Conservation (phyloP, 53 echinoderm and acorn worm species). For the Holothuria scabra region DNA sequence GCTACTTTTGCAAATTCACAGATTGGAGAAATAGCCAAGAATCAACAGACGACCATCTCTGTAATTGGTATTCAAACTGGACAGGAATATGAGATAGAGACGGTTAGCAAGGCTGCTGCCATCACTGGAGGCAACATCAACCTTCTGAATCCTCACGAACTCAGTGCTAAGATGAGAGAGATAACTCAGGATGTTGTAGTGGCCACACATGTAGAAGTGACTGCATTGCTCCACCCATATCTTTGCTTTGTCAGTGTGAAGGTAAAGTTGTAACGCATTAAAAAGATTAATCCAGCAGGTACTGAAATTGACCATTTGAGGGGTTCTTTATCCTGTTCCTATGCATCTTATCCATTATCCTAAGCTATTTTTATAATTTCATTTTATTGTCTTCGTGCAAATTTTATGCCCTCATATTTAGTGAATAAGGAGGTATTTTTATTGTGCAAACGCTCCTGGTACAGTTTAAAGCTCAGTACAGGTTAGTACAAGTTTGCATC, state of each 20-base stretch:
- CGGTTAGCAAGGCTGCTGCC: slow-evolving; percentile 78
- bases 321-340: too few relatives aligned
- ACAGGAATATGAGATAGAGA: slow-evolving; percentile 70
- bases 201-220: slow-evolving; percentile 84
- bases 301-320: too few relatives aligned
- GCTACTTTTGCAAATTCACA: too few relatives aligned
- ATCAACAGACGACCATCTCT: slow-evolving; percentile 94
- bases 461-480: too few relatives aligned
- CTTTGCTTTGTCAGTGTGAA: slow-evolving; percentile 30
- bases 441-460: too few relatives aligned
- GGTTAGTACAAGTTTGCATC: too few relatives aligned
- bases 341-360: too few relatives aligned
- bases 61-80: slow-evolving; percentile 91
- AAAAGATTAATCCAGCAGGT: too few relatives aligned
- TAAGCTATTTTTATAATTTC: too few relatives aligned
- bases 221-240: slow-evolving; percentile 34
- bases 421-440: too few relatives aligned
- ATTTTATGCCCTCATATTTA: too few relatives aligned
- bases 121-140: slow-evolving; percentile 88
- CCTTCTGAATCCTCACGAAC: slow-evolving; percentile 94
- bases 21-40: slow-evolving; percentile 86
- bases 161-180: slow-evolving; percentile 85
- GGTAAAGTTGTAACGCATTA: neutral
- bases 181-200: slow-evolving; percentile 82
- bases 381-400: too few relatives aligned